Percentiles rank a stretch among this genome's conserved stretches.
phyloP scores from a whole-genome alignment of 2,113 vertebrate species.

The Megaceryle torquata region DNA sequence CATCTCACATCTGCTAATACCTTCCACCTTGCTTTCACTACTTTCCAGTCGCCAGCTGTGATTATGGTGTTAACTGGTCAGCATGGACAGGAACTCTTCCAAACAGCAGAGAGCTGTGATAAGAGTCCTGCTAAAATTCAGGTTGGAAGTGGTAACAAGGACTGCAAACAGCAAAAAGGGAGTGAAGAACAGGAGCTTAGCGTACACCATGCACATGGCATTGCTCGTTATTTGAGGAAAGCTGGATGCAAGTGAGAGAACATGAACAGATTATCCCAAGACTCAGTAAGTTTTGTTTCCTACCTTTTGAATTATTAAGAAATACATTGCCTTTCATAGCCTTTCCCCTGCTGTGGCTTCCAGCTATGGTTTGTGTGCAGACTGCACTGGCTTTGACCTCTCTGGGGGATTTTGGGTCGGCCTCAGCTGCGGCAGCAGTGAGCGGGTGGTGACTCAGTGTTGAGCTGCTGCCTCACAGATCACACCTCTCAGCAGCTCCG shows the following conservation, averaged over 20 bases:
- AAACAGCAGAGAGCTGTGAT: neutral
- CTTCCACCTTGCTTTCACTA: neutral
- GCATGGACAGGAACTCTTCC: neutral
- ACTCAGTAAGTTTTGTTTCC: neutral
- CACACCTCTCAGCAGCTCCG: neutral
- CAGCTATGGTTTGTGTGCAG: neutral
- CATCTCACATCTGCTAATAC: neutral
- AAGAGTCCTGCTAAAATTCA: neutral
- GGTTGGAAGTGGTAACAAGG: neutral
- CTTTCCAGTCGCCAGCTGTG: neutral
- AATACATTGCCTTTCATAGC: neutral
- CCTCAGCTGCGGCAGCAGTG: neutral
- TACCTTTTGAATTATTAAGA: neutral
- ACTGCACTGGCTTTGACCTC: neutral
- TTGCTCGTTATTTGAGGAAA: neutral
- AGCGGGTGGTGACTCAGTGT: neutral
- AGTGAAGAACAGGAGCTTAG: too few relatives aligned
- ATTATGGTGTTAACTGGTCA: neutral
- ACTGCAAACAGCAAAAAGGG: neutral
- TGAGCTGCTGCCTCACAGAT: rapidly evolving
- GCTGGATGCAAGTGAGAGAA: neutral
- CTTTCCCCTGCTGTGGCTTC: neutral
- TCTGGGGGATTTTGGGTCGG: neutral
- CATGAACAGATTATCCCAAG: too few relatives aligned
- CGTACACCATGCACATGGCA: neutral